Conservation (phyloP, 1,140 invertebrate genomes). For the Drosophila triauraria region DNA sequence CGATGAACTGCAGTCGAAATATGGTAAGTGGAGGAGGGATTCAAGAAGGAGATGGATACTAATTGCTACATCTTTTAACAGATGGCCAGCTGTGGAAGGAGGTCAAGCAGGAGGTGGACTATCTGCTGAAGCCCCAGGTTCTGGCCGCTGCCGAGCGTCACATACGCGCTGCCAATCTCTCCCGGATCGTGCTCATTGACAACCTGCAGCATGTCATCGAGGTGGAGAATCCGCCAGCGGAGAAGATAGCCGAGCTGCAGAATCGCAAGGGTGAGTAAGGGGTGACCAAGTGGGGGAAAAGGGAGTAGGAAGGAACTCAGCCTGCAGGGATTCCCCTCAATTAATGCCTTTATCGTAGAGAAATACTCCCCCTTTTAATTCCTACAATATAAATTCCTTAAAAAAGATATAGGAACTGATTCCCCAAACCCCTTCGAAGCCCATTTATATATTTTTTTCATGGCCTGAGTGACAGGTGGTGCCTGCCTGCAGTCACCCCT, state of each 20-base stretch:
- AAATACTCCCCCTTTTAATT: background rate
- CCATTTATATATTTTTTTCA: background rate
- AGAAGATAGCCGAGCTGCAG: slow-evolving; percentile 88
- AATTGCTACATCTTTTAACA: slow-evolving; percentile 54
- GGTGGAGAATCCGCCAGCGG: slow-evolving; percentile 90
- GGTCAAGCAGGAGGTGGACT: slow-evolving; percentile 88
- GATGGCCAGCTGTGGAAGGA: slow-evolving; percentile 90
- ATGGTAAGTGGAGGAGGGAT: slow-evolving; percentile 54
- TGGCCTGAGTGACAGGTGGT: slow-evolving; percentile 71
- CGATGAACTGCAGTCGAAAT: slow-evolving; percentile 80
- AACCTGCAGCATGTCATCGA: slow-evolving; percentile 92
- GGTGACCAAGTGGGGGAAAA: too few species aligned
- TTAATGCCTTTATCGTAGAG: background rate
- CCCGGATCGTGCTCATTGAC: slow-evolving; percentile 89
- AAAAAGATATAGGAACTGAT: background rate
- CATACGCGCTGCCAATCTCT: slow-evolving; percentile 86
- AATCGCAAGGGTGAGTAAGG: slow-evolving; percentile 90
- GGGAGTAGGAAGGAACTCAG: background rate
- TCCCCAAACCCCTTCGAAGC: background rate
- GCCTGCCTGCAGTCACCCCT: slow-evolving; percentile 20
- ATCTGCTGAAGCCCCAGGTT: slow-evolving; percentile 88
- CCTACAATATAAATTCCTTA: too few species aligned
- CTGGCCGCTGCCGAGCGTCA: slow-evolving; percentile 86
- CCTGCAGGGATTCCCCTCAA: background rate
- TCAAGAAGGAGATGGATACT: fast-evolving